Evolutionary conservation across 1,140 invertebrate genomes (phyloP), one percentile per base, ranked within the genome.

Genomic region (Tetramorium alpestre): DNA sequence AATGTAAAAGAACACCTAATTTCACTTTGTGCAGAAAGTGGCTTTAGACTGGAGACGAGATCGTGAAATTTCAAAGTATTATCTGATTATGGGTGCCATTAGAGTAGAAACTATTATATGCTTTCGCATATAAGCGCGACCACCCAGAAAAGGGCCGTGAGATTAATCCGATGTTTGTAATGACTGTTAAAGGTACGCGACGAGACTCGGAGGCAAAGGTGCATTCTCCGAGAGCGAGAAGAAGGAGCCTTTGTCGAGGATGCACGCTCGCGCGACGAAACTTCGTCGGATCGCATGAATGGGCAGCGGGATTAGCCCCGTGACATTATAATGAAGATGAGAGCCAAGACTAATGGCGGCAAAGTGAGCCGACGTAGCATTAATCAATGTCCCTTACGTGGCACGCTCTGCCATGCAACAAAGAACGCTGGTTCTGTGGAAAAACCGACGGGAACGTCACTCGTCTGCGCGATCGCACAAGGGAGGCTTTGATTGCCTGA

Each of bases 281-380:
- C 60, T 58, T 51, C 44, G 67, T 76, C n/a, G 78, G 88, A 89
- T 81, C 58, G 87, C 51, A 62, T 89, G 84, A 89, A 89, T 89
- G 84, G 84, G 28, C 87, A 60, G 51, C 70, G 78, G 88, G 88
- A 91, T 91, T 91, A 91, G 90, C 72, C 54, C 69, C 81, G 76
- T 91, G 88, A 87, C 85, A 87, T 88, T 89, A 89, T 88, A 91
- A 91, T 91, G 88, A 91, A 91, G 91, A 91, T 84, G 90, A 91
- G 88, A 90, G 86, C 51, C 88, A 90, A 91, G 90, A 91, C 88
- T 91, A 91, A 91, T 91, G 90, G 88, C 90, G 84, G 82, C 80
- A 72, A 86, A 78, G 88, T 88, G 90, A 90, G 67, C 76, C 80
- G 87, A 90, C 87, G 90, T 81, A 80, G 64, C 90, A 91, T 91